Evolutionary conservation across 2,113 vertebrate genomes (phyloP).

Genomic region (Nettapus auritus): DNA sequence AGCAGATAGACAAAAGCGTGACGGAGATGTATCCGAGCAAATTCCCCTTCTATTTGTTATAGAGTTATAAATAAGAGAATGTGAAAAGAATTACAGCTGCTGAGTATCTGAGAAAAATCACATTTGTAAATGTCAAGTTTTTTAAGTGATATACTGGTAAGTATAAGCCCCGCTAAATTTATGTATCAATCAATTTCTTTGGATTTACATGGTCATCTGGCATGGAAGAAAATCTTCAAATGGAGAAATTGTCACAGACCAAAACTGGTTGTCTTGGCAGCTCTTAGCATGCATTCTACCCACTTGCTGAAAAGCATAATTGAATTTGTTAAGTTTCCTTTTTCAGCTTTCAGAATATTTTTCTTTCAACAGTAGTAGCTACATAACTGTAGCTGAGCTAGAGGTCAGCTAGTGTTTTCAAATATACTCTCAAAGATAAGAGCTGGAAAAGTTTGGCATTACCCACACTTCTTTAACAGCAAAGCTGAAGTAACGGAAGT

Average conservation of each 20-base stretch:
- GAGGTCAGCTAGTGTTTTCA: background rate
- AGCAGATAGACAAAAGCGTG: background rate
- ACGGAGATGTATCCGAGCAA: rapidly evolving
- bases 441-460: background rate
- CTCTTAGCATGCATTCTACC: background rate
- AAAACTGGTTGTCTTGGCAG: background rate
- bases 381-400: background rate
- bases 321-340: background rate
- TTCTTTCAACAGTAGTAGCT: background rate
- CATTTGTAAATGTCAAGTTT: background rate
- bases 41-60: background rate
- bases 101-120: background rate
- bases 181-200: background rate
- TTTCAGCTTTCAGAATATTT: background rate
- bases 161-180: background rate
- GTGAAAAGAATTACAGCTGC: background rate
- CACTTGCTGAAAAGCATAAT: background rate
- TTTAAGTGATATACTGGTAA: background rate
- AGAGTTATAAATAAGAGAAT: background rate
- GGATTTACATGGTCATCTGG: background rate
- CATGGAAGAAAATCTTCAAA: background rate
- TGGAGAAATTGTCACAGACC: background rate
- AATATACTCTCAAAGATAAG: background rate
- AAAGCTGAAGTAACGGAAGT: background rate
- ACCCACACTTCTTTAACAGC: background rate